Conservation (phyloP, 2,797 vertebrate genomes). For the Manis crassicaudata region DNA sequence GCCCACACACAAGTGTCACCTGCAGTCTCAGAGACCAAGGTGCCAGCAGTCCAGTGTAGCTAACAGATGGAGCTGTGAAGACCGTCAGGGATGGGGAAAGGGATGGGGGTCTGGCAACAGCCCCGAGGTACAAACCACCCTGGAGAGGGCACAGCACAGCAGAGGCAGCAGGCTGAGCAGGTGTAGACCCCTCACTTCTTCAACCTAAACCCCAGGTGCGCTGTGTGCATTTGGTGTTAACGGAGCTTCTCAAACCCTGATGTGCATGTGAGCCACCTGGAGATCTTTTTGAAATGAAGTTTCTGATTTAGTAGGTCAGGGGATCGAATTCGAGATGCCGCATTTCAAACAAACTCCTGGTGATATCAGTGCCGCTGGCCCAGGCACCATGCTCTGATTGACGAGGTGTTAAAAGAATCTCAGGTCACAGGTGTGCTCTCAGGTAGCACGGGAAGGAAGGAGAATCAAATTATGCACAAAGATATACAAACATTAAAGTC, state of each 20-base stretch:
- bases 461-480: conserved; percentile 7
- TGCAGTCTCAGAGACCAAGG: background rate
- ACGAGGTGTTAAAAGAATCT: conserved; percentile 36
- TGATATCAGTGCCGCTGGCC: background rate
- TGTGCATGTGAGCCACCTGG: background rate
- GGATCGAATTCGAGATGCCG: background rate
- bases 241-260: background rate
- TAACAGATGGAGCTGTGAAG: background rate
- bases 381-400: background rate
- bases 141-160: background rate
- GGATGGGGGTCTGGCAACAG: background rate
- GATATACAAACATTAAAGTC: background rate
- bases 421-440: background rate
- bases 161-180: background rate
- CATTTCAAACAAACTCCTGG: background rate
- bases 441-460: background rate
- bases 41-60: background rate
- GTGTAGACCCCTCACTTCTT: background rate
- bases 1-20: accelerated
- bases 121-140: background rate
- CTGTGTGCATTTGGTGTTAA: background rate
- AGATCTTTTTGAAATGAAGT: conserved; percentile 38
- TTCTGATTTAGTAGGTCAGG: background rate
- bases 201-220: background rate
- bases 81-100: background rate